Percentiles rank a stretch among this genome's conserved stretches.
Evolutionary conservation across 2,888 invertebrate species (phyloP).

Genomic region (Exocentrus adspersus): DNA sequence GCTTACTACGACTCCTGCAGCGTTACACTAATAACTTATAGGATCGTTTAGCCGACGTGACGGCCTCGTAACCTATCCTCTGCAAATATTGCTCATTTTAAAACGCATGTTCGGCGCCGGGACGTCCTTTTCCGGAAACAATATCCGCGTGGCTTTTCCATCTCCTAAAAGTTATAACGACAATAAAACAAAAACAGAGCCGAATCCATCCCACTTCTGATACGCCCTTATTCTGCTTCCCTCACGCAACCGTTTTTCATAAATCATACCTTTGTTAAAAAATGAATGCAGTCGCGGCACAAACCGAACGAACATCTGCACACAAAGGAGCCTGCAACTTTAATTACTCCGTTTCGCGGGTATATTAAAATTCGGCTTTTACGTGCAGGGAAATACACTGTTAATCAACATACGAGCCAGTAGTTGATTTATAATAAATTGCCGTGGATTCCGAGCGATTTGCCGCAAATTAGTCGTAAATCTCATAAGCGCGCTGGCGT

Average conservation of each 20-base stretch:
- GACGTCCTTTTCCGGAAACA: background rate
- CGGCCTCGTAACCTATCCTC: constrained; percentile 4
- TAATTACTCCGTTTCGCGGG: constrained; percentile 17
- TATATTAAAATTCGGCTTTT: constrained; percentile 25
- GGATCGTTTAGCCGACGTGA: constrained; percentile 7
- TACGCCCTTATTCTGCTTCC: background rate
- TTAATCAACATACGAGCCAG: constrained; percentile 31
- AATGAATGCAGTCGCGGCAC: constrained; percentile 3
- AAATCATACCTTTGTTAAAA: constrained; percentile 20
- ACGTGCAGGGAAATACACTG: constrained; percentile 9
- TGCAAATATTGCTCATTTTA: constrained; percentile 21
- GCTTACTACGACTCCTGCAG: background rate
- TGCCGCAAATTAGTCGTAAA: constrained; percentile 33
- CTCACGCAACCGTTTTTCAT: constrained; percentile 19
- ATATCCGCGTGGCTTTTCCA: no score
- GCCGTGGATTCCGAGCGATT: constrained; percentile 30
- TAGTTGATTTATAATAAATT: constrained; percentile 31
- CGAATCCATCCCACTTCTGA: background rate
- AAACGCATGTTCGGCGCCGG: constrained; percentile 1
- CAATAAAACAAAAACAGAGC: no score
- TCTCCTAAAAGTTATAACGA: no score
- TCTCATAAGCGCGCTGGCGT: constrained; percentile 20
- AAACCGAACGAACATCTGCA: constrained; percentile 5
- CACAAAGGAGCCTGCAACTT: constrained; percentile 11
- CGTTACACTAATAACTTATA: constrained; percentile 19